Evolutionary conservation across 2,797 vertebrate species (phyloP), one percentile per base, ranked within the genome.

Genomic region (Sebastes hubbsi): DNA sequence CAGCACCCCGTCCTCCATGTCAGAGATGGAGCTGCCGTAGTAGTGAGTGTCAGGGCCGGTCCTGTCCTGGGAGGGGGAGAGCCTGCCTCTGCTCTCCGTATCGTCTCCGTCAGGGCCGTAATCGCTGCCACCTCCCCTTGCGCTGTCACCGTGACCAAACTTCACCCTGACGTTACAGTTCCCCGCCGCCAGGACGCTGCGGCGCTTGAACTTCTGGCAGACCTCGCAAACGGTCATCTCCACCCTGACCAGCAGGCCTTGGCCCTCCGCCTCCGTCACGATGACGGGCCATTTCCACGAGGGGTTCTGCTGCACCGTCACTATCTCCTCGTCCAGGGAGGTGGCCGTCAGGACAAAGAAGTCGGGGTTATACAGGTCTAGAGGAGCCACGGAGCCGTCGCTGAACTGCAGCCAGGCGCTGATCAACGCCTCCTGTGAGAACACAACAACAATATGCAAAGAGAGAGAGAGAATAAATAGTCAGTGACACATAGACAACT

Each of bases 321-420:
- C 95, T 0, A 99, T 91, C 0, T 94, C 94, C 60, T 98, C 96
- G 0, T 98, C 97, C 36, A 99, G 90, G 1, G 98, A 99, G 20
- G 93, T 94, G 52, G 97, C 96, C 0, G 96, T 96, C 70, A 99
- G 95, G 9, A 96, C 91, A 79, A 98, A 99, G 85, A 96, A 96
- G 78, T 96, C 96, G 0, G 95, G 32, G 87, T 97, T 95, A 8
- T 98, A 99, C 54, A 98, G 96, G 86, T 99, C 97, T 79, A 99
- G 91, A 0, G 98, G 98, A 1, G 97, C 97, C 72, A 96, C 95
- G 0, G 97, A 97, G 88, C 97, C 97, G 0, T 99, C 98, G 1
- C 97, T 99, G 95, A 99, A 99, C 92, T 97, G 98, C 14, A 99
- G 96, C 98, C 98, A 99, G 4, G 96, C 96, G 77, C 97, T 99